Conservation (phyloP, 1,140 invertebrate genomes). For the Drosophila parabipectinata region DNA sequence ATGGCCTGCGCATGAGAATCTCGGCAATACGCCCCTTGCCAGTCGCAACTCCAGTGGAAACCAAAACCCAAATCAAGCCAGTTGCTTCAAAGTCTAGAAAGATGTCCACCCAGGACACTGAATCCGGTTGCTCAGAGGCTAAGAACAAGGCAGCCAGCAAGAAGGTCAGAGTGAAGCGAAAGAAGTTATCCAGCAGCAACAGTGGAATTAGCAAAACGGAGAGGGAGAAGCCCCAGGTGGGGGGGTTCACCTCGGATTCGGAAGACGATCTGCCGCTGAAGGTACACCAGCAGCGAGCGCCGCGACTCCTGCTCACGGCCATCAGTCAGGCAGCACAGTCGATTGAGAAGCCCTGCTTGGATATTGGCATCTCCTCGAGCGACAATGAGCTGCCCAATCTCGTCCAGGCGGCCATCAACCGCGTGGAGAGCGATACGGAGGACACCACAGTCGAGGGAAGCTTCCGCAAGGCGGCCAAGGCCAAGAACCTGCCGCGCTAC, state of each 20-base stretch:
- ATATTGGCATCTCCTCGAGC: slow-evolving; percentile 86
- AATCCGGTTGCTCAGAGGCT: slow-evolving; percentile 30
- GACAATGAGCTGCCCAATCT: slow-evolving; percentile 89
- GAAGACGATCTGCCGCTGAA: slow-evolving; percentile 72
- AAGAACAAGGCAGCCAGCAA: slow-evolving; percentile 46
- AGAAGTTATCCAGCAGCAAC: slow-evolving; percentile 45
- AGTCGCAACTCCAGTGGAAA: slow-evolving; percentile 22
- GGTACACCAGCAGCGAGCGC: slow-evolving; percentile 68
- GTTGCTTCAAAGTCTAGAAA: slow-evolving; percentile 25
- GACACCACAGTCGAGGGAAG: slow-evolving; percentile 85
- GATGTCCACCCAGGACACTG: slow-evolving; percentile 49
- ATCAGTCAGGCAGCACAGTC: slow-evolving; percentile 55
- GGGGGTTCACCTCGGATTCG: slow-evolving; percentile 66
- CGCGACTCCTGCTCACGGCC: slow-evolving; percentile 68
- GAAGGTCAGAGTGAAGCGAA: slow-evolving; percentile 75
- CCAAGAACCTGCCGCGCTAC: slow-evolving; percentile 85
- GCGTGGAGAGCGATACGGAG: slow-evolving; percentile 88
- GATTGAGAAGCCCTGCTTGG: slow-evolving; percentile 37
- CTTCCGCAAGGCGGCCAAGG: slow-evolving; percentile 73
- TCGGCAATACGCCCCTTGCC: slow-evolving; percentile 73
- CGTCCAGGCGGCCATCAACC: slow-evolving; percentile 88
- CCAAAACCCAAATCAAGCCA: slow-evolving; percentile 9
- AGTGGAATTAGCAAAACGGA: slow-evolving; percentile 31
- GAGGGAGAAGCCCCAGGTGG: slow-evolving; percentile 28
- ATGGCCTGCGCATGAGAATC: slow-evolving; percentile 82